Conservation (phyloP, 2,888 invertebrate genomes). For the Colostygia pectinataria region DNA sequence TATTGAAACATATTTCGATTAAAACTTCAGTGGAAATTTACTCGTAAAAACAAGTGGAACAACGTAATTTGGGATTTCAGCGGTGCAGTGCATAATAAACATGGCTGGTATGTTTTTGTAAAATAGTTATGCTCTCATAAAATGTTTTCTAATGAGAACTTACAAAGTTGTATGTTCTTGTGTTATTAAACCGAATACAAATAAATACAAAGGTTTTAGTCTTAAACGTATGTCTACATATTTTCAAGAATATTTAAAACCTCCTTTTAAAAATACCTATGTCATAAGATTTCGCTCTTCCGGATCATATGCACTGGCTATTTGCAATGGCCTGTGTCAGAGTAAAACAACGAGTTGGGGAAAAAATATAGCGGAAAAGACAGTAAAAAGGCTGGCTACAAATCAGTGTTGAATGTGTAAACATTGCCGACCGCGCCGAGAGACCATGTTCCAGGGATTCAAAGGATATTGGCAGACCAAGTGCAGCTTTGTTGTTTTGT, state of each 20-base stretch:
- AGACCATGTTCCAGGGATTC: constrained; percentile 41
- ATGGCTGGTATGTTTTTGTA: background rate
- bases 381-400: constrained; percentile 55
- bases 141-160: too few species aligned
- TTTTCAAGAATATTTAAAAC: too few species aligned
- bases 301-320: constrained; percentile 4
- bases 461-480: constrained; percentile 16
- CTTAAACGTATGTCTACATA: too few species aligned
- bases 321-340: background rate
- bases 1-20: constrained; percentile 54
- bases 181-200: too few species aligned
- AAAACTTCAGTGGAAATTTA: constrained; percentile 39
- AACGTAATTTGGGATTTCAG: constrained; percentile 41
- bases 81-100: constrained; percentile 8
- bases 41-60: constrained; percentile 28
- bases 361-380: constrained; percentile 40
- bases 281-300: too few species aligned
- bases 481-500: constrained; percentile 17
- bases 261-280: too few species aligned
- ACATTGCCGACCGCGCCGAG: constrained; percentile 41
- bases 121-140: too few species aligned
- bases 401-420: constrained; percentile 59
- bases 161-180: too few species aligned
- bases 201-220: too few species aligned
- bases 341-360: constrained; percentile 31